Evolutionary conservation across 2,797 vertebrate species (phyloP).

Genomic region (Gymnopithys bicolor): DNA sequence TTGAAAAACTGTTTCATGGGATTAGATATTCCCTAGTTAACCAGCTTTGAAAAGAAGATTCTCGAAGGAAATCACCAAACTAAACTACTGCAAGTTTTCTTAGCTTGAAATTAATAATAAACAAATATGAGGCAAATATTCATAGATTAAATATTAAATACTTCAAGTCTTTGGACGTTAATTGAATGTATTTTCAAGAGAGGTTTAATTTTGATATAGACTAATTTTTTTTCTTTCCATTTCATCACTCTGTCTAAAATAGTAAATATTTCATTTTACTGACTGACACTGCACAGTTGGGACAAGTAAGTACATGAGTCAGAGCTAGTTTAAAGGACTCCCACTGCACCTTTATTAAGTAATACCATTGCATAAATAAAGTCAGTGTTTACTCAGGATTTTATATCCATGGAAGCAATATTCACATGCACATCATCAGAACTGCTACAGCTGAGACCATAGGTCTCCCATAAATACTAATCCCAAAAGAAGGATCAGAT

Average conservation of each 20-base stretch:
- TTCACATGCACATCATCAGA: background rate
- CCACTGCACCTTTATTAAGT: background rate
- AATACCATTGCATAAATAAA: background rate
- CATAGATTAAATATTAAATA: slow-evolving; percentile 40
- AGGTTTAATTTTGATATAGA: background rate
- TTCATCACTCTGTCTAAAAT: slow-evolving; percentile 4
- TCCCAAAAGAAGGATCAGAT: background rate
- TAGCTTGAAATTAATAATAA: slow-evolving; percentile 42
- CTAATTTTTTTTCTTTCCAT: background rate
- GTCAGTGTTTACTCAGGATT: background rate
- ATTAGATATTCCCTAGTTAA: background rate
- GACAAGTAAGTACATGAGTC: background rate
- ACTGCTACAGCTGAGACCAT: background rate
- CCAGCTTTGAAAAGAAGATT: background rate
- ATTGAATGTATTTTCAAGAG: slow-evolving; percentile 15
- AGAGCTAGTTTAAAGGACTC: background rate
- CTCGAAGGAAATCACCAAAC: slow-evolving; percentile 16
- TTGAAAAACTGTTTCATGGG: background rate
- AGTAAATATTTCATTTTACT: background rate
- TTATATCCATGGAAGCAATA: background rate
- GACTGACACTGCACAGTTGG: background rate
- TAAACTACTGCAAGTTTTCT: background rate
- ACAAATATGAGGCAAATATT: slow-evolving; percentile 39
- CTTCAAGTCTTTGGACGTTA: slow-evolving; percentile 11
- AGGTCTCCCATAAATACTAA: background rate